These are phyloP conservation scores for Philopotamus ludificatus DNA, from an alignment of 1,140 invertebrate species.

Conservation along the genomic window DNA sequence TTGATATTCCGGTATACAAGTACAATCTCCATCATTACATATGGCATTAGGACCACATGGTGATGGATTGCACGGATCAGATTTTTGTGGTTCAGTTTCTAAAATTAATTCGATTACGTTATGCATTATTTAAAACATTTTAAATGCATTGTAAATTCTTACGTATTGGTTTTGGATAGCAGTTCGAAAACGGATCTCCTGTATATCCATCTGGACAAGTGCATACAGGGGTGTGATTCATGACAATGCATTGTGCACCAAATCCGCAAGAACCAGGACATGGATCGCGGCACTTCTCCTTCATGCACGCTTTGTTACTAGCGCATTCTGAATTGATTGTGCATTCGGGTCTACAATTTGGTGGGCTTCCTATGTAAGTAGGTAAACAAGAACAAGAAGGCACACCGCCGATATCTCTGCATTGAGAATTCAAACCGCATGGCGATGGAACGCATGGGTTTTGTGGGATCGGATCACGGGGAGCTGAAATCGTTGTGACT, in stretches of 20 bases:
- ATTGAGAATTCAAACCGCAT: slow-evolving; percentile 69
- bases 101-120: slow-evolving; percentile 28
- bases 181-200: slow-evolving; percentile 69
- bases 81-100: slow-evolving; percentile 43
- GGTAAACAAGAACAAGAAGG: slow-evolving; percentile 64
- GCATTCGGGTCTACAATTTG: slow-evolving; percentile 69
- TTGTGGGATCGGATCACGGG: slow-evolving; percentile 38
- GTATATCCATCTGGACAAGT: slow-evolving; percentile 65
- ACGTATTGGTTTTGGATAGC: slow-evolving; percentile 55
- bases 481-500: slow-evolving; percentile 15
- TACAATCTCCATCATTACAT: slow-evolving; percentile 60
- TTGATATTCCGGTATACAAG: slow-evolving; percentile 65
- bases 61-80: slow-evolving; percentile 61
- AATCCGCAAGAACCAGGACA: slow-evolving; percentile 72
- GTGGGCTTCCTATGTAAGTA: slow-evolving; percentile 66
- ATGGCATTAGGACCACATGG: slow-evolving; percentile 67
- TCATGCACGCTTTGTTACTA: slow-evolving; percentile 62
- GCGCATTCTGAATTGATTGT: slow-evolving; percentile 64
- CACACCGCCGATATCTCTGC: slow-evolving; percentile 58
- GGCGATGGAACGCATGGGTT: slow-evolving; percentile 66
- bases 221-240: slow-evolving; percentile 65
- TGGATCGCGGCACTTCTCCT: slow-evolving; percentile 67
- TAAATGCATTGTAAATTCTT: slow-evolving; percentile 7
- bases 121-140: neutral
- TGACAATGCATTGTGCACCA: slow-evolving; percentile 61